A percentile compares a stretch with the other conserved stretches of the same genome.
These are phyloP conservation scores for Alitta virens DNA, from an alignment of 2,888 invertebrate genomes.

Conservation along the genomic window DNA sequence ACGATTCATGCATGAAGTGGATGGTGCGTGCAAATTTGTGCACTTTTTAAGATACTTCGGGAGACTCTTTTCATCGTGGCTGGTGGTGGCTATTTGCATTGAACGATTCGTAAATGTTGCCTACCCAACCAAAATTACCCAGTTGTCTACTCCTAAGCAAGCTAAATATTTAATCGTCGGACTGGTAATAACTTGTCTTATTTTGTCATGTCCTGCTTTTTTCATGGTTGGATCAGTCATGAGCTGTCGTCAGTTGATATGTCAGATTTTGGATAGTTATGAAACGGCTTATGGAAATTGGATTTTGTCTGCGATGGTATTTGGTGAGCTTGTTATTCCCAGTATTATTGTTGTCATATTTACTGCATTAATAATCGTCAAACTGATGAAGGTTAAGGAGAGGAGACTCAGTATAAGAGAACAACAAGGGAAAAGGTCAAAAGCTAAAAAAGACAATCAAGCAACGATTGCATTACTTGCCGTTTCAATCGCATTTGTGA, in stretches of 20 bases:
- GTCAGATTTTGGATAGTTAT: not conserved
- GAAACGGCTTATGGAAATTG: not conserved
- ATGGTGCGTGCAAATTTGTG: constrained; percentile 10
- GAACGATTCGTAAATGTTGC: constrained; percentile 10
- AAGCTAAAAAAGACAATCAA: too few species aligned
- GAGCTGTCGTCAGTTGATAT: not conserved
- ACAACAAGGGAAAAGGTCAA: too few species aligned
- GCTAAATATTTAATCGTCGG: constrained; percentile 7
- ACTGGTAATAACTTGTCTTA: not conserved
- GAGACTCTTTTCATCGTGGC: constrained; percentile 9
- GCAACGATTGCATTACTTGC: too few species aligned
- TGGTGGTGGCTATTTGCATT: constrained; percentile 9
- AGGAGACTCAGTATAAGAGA: not conserved
- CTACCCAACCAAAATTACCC: constrained; percentile 1
- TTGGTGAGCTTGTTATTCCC: constrained; percentile 5
- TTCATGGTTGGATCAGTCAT: not conserved
- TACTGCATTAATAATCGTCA: constrained; percentile 6
- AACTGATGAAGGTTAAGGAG: constrained; percentile 3
- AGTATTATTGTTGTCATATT: constrained; percentile 12
- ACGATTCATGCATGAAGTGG: too few species aligned
- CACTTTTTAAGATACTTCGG: constrained; percentile 5
- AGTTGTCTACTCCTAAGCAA: constrained; percentile 5
- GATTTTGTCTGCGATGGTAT: not conserved
- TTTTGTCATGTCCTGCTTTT: not conserved
- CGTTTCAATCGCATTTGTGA: too few species aligned